Evolutionary conservation across 2,888 invertebrate genomes (phyloP).

Genomic region (Linyphia triangularis): DNA sequence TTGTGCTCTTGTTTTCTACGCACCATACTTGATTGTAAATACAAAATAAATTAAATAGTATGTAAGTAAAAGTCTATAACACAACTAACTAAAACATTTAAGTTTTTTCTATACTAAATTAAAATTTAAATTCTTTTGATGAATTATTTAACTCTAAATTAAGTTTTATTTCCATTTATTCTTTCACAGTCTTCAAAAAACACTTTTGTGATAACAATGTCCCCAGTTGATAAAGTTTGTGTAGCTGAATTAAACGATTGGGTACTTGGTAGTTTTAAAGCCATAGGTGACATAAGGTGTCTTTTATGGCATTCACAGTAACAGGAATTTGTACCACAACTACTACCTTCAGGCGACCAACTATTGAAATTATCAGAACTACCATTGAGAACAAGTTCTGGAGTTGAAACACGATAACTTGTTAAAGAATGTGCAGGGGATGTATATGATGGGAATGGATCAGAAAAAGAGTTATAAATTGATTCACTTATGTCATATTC

Average conservation of each 20-base stretch:
- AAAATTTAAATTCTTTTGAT: not conserved
- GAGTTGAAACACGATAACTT: constrained; percentile 61
- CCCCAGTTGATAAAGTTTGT: constrained; percentile 94
- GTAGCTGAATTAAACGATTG: constrained; percentile 84
- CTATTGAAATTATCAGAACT: constrained; percentile 64
- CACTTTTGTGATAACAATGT: constrained; percentile 87
- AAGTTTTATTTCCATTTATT: constrained; percentile 52
- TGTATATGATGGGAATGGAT: constrained; percentile 65
- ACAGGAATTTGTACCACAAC: constrained; percentile 71
- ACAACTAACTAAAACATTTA: not conserved
- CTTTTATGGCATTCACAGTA: constrained; percentile 75
- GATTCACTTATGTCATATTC: constrained; percentile 72
- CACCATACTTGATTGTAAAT: too few relatives aligned
- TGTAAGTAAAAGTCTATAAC: not conserved
- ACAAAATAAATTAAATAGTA: not conserved
- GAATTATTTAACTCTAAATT: not conserved
- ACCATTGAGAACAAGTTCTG: constrained; percentile 70
- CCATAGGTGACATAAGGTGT: constrained; percentile 45
- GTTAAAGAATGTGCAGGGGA: constrained; percentile 74
- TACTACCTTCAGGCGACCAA: constrained; percentile 72
- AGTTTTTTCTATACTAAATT: not conserved
- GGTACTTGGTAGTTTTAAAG: constrained; percentile 78
- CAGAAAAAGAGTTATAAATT: constrained; percentile 70
- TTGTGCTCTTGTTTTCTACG: not conserved
- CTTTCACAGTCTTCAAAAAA: constrained; percentile 75